Evolutionary conservation across 1,140 invertebrate species (phyloP).

Genomic region (Aphis craccivora): DNA sequence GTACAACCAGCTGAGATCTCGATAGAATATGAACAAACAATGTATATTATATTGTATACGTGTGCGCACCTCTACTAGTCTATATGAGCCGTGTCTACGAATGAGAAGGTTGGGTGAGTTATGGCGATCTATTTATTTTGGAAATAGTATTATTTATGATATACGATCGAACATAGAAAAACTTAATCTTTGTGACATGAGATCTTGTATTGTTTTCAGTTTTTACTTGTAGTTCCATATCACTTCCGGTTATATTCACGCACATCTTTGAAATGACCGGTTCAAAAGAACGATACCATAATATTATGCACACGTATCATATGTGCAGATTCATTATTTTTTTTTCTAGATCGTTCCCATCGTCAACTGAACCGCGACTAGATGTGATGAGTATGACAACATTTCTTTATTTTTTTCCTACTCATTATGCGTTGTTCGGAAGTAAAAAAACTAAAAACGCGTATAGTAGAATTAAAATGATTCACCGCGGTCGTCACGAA

Average conservation of each 20-base stretch:
- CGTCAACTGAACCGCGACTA: not conserved
- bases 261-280: not conserved
- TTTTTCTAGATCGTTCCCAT: not conserved
- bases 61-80: not conserved
- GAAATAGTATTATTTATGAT: not conserved
- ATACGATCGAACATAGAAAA: not conserved
- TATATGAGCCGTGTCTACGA: not conserved
- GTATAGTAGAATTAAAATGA: not conserved
- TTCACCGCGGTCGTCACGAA: not conserved
- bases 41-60: not conserved
- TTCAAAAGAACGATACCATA: not conserved
- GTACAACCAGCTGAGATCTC: not conserved
- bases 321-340: not conserved
- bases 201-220: not conserved
- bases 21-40: slow-evolving; percentile 27
- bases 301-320: not conserved
- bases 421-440: not conserved
- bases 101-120: not conserved
- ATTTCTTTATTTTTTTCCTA: not conserved
- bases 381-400: not conserved
- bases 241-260: not conserved
- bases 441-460: not conserved
- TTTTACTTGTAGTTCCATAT: not conserved
- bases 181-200: not conserved
- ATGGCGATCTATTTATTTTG: not conserved